Evolutionary conservation across 2,113 vertebrate genomes (phyloP).

Genomic region (Burhinus bistriatus): DNA sequence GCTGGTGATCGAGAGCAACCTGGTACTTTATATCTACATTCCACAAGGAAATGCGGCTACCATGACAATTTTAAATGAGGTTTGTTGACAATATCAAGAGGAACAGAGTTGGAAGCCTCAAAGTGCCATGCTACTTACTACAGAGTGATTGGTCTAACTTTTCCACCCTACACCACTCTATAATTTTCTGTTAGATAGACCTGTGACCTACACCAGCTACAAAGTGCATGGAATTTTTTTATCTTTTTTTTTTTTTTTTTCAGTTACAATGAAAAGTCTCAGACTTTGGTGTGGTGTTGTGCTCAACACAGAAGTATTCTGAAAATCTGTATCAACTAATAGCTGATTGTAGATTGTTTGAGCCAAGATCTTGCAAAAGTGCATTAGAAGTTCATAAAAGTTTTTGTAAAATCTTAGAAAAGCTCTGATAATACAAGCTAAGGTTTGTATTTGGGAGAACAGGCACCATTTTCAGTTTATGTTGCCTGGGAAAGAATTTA

Average conservation of each 20-base stretch:
- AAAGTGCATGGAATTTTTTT: background rate
- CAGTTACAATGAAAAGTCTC: background rate
- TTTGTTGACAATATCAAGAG: background rate
- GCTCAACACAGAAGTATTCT: background rate
- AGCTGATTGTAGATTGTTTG: background rate
- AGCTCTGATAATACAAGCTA: background rate
- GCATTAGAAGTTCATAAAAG: background rate
- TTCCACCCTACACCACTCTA: background rate
- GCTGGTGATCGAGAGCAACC: background rate
- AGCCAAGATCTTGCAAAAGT: background rate
- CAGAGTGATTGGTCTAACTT: background rate
- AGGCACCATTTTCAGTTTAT: background rate
- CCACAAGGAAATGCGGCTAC: background rate
- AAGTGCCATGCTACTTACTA: background rate
- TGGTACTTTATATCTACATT: background rate
- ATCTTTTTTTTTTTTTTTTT: background rate
- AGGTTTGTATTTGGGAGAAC: background rate
- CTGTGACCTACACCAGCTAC: background rate
- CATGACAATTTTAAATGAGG: background rate
- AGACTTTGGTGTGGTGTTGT: background rate
- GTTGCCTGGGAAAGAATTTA: background rate
- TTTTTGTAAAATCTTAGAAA: background rate
- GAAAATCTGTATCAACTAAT: background rate
- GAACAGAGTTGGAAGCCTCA: background rate
- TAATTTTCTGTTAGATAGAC: background rate